These are phyloP conservation scores for Lucifuga dentata DNA, from an alignment of 2,113 vertebrate species.

Conservation along the genomic window DNA sequence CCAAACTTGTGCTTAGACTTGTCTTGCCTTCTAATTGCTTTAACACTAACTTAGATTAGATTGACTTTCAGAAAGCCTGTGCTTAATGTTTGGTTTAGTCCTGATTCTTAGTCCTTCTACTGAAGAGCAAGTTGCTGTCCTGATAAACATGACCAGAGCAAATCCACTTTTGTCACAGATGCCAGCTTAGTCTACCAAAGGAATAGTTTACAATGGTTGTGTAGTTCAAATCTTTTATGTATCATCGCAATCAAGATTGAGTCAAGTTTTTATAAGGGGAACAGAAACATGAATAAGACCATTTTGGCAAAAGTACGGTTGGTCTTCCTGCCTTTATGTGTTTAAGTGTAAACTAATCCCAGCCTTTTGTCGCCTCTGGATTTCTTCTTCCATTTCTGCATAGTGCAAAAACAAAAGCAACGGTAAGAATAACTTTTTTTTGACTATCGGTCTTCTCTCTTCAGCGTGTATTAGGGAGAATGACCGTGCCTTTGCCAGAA, in stretches of 20 bases:
- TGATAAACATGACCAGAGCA: constrained; percentile 36
- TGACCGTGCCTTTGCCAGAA: constrained; percentile 74
- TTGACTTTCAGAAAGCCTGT: constrained; percentile 20
- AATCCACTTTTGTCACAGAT: constrained; percentile 23
- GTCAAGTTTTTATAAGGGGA: constrained; percentile 54
- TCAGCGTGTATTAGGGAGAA: constrained; percentile 33
- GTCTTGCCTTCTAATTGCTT: constrained; percentile 57
- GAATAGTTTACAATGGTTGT: constrained; percentile 72
- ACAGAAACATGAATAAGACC: constrained; percentile 59
- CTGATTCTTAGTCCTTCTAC: constrained; percentile 9
- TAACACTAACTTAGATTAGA: constrained; percentile 69
- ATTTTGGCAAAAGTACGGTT: constrained; percentile 79
- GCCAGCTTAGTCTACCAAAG: constrained; percentile 45
- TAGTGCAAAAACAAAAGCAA: constrained; percentile 54
- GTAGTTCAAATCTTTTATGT: constrained; percentile 39
- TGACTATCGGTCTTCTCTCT: constrained; percentile 22
- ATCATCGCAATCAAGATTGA: constrained; percentile 53
- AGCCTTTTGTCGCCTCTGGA: neutral
- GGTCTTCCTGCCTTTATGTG: constrained; percentile 56
- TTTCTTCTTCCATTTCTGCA: constrained; percentile 52
- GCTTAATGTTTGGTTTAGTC: constrained; percentile 24
- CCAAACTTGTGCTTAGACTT: constrained; percentile 13
- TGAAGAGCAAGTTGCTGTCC: constrained; percentile 41
- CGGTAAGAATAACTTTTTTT: constrained; percentile 49
- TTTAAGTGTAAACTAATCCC: constrained; percentile 43